phyloP scores from a whole-genome alignment of 2,888 invertebrate species.

The Lasioglossum calceatum region DNA sequence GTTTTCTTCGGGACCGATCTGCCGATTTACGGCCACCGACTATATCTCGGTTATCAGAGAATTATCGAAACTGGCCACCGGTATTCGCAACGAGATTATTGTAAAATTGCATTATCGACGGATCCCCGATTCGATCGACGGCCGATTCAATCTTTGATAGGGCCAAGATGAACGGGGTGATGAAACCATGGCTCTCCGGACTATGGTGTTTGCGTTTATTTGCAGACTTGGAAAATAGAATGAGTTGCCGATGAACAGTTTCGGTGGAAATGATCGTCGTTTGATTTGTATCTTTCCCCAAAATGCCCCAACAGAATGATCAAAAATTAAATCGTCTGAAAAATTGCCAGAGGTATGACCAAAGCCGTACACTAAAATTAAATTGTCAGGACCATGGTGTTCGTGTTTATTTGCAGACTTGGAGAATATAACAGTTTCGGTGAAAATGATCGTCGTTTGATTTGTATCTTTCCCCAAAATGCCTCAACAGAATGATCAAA shows the following conservation, averaged over 20 bases:
- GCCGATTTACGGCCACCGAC: not conserved
- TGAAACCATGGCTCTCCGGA: not conserved
- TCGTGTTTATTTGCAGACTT: not conserved
- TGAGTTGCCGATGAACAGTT: too few relatives aligned
- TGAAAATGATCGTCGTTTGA: too few relatives aligned
- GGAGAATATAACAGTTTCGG: not conserved
- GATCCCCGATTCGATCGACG: not conserved
- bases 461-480: too few relatives aligned
- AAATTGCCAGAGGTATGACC: too few relatives aligned
- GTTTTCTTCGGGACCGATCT: not conserved
- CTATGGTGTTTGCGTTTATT: not conserved
- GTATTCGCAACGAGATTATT: not conserved
- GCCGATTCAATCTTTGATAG: not conserved
- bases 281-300: too few relatives aligned
- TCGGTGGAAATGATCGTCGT: too few relatives aligned
- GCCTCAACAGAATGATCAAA: too few relatives aligned
- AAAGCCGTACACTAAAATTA: too few relatives aligned
- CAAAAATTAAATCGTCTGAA: too few relatives aligned
- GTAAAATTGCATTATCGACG: not conserved
- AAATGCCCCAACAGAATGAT: too few relatives aligned
- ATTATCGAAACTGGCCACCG: not conserved
- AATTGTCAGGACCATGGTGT: not conserved
- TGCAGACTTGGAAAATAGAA: not conserved
- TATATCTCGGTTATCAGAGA: conserved; percentile 3
- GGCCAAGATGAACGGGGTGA: not conserved